A percentile compares a stretch with the other conserved stretches of the same genome.
These are phyloP conservation scores for Campaea margaritaria DNA, from an alignment of 2,888 invertebrate genomes.

Conservation along the genomic window DNA sequence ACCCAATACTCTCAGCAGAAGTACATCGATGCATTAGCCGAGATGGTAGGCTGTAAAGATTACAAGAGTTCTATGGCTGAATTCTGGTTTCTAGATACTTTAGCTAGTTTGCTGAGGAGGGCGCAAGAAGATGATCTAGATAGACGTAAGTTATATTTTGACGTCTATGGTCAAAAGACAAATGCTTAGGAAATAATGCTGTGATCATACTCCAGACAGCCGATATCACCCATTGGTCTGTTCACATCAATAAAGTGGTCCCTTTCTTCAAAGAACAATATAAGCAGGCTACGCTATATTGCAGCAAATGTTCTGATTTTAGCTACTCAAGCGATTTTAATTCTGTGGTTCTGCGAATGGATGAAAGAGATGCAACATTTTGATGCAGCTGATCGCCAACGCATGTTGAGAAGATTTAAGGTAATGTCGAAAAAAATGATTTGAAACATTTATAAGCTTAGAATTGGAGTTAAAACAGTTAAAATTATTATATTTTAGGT, in stretches of 20 bases:
- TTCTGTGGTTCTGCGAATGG: slow-evolving; percentile 80
- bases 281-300: background rate
- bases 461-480: too few relatives aligned
- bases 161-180: too few relatives aligned
- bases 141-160: slow-evolving; percentile 59
- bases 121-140: slow-evolving; percentile 69
- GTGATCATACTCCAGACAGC: too few relatives aligned
- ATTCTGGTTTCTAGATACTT: slow-evolving; percentile 82
- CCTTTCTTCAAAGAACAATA: too few relatives aligned
- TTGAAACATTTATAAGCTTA: too few relatives aligned
- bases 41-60: slow-evolving; percentile 66
- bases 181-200: too few relatives aligned
- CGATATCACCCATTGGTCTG: too few relatives aligned
- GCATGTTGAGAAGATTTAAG: slow-evolving; percentile 73
- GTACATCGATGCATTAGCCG: slow-evolving; percentile 73
- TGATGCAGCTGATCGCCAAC: slow-evolving; percentile 71
- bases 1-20: slow-evolving; percentile 59
- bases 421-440: too few relatives aligned
- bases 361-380: slow-evolving; percentile 80
- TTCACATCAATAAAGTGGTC: too few relatives aligned
- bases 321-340: slow-evolving; percentile 74
- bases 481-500: too few relatives aligned
- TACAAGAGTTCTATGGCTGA: slow-evolving; percentile 75
- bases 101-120: slow-evolving; percentile 74
- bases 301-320: slow-evolving; percentile 29